phyloP scores from a whole-genome alignment of 2,113 vertebrate species.

The Alligator sinensis region DNA sequence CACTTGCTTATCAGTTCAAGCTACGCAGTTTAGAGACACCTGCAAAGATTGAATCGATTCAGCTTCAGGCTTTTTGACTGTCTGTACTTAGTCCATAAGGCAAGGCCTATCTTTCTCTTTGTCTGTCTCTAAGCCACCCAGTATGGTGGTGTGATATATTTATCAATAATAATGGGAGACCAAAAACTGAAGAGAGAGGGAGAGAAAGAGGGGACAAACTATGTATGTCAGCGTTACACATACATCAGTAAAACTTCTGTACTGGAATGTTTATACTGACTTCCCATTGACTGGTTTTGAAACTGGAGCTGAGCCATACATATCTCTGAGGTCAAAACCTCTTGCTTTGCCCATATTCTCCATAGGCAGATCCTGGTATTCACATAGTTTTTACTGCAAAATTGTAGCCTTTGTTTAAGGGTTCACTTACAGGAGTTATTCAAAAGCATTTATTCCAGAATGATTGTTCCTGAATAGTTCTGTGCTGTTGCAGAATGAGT shows the following conservation, averaged over 20 bases:
- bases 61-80: too few relatives aligned
- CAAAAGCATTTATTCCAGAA: background rate
- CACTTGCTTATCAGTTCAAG: too few relatives aligned
- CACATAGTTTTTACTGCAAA: background rate
- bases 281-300: accelerated
- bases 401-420: background rate
- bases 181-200: background rate
- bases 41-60: too few relatives aligned
- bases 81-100: too few relatives aligned
- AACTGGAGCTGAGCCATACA: background rate
- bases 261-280: background rate
- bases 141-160: background rate
- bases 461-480: background rate
- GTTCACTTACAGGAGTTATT: background rate
- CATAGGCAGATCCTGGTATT: background rate
- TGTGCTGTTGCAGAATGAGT: background rate
- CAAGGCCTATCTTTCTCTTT: background rate
- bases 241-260: background rate
- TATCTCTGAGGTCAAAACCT: accelerated
- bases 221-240: background rate
- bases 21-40: too few relatives aligned
- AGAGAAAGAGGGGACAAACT: background rate
- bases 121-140: background rate
- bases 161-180: background rate
- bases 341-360: background rate